These are phyloP conservation scores for Hypsibius dujardini DNA, from an alignment of 1,140 invertebrate species.

Conservation along the genomic window DNA sequence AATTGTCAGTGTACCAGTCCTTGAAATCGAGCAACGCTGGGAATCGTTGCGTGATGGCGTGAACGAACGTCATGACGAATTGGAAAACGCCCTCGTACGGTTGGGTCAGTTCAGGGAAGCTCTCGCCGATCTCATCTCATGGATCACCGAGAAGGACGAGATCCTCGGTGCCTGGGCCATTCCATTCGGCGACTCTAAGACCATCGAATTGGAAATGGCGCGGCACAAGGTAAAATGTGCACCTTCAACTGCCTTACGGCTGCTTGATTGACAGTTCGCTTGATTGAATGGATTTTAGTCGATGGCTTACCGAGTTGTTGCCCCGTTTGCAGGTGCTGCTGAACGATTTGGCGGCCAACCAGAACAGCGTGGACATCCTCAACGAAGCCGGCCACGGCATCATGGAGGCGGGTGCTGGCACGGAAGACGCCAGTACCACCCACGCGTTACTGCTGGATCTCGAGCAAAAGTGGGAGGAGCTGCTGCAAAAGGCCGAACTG, in stretches of 20 bases:
- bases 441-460: constrained; percentile 72
- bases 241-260: too few relatives aligned
- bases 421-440: constrained; percentile 64
- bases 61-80: constrained; percentile 67
- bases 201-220: constrained; percentile 87
- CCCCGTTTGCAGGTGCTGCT: constrained; percentile 54
- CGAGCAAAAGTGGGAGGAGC: constrained; percentile 66
- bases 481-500: constrained; percentile 67
- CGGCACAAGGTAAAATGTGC: constrained; percentile 75
- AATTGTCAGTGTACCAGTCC: constrained; percentile 72
- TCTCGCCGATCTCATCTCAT: constrained; percentile 71
- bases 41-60: constrained; percentile 68
- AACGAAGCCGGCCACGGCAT: constrained; percentile 72
- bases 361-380: constrained; percentile 80
- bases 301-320: too few relatives aligned
- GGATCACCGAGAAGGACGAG: constrained; percentile 70
- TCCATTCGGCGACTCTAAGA: constrained; percentile 64
- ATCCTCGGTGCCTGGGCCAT: constrained; percentile 70
- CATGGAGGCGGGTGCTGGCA: constrained; percentile 65
- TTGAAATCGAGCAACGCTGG: constrained; percentile 77
- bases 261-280: too few relatives aligned
- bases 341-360: constrained; percentile 91
- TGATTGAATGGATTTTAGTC: too few relatives aligned
- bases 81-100: constrained; percentile 76
- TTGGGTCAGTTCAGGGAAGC: constrained; percentile 95